Percentiles rank a stretch among this genome's conserved stretches.
Conservation (phyloP, 1,140 invertebrate species). For the Colletes gigas region DNA sequence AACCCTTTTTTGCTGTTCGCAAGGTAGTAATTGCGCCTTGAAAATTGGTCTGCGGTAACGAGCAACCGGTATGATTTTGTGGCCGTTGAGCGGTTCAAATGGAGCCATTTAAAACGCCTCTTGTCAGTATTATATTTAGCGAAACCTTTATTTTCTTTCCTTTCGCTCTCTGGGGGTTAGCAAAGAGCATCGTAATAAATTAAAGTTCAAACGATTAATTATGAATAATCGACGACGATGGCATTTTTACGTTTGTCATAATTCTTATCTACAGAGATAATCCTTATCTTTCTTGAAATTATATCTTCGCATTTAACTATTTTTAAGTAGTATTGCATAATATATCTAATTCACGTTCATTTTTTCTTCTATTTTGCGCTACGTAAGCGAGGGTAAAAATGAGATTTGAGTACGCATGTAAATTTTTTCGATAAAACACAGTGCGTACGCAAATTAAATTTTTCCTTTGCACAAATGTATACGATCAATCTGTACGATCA, state of each 20-base stretch:
- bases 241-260: background rate
- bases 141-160: background rate
- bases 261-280: background rate
- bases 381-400: too few species aligned
- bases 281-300: background rate
- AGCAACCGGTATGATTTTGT: constrained; percentile 37
- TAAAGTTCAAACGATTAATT: too few species aligned
- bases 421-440: background rate
- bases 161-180: background rate
- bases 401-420: too few species aligned
- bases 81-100: background rate
- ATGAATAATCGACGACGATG: background rate
- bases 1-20: constrained; percentile 11
- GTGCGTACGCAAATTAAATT: background rate
- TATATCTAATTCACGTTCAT: background rate
- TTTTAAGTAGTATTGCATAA: background rate
- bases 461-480: background rate
- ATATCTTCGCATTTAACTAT: too few species aligned
- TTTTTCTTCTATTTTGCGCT: background rate
- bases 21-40: constrained; percentile 1
- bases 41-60: constrained; percentile 27
- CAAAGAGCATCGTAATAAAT: background rate
- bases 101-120: background rate
- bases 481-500: background rate
- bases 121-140: constrained; percentile 13